Base-by-base conservation (phyloP, 2,888 invertebrate genomes). In the Stomorhina lunata region DNA sequence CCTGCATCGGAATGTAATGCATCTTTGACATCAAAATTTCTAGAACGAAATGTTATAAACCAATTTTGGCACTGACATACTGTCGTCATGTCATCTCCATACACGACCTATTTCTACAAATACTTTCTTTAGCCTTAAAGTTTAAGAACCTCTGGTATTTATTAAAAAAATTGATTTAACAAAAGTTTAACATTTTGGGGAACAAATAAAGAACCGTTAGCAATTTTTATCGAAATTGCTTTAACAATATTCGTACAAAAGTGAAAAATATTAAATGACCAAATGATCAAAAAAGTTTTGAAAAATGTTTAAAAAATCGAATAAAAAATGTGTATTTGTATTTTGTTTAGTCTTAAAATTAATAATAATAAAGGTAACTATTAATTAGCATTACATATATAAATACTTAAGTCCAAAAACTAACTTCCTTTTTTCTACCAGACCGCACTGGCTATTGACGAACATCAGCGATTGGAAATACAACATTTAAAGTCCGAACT, bases 401-500 rank as follows among this genome's bases (percentile, higher is more conserved):
- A 17, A 10, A 9, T n/a, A 59, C 50, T 40, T 12, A 53, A 10
- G 10, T 34, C n/a, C n/a, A n/a, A n/a, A n/a, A n/a, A n/a, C n/a
- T n/a, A n/a, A n/a, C 25, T 34, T 15, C 50, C 4, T 69, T n/a
- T 32, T 17, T 55, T 34, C 4, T 32, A 63, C 59, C 4, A 27
- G 48, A 48, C 27, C 12, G 63, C 43, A 27, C 32, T 27, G 2
- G 29, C 75, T 4, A 40, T 69, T 4, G 77, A 48, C 17, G 81
- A 65, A 9, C 76, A 59, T 7, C 82, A 85, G 40, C 80, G 86
- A 0, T 84, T 85, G 0, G 90, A 90, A 81, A 86, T 88, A 6
- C 84, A 85, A 12, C 86, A 84, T 59, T 73, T 91, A 32, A 88
- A 90, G n/a, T 82, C 84, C 12, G 87, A 90, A 77, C 81, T 91